A percentile compares a stretch with the other conserved stretches of the same genome.
Conservation (phyloP, 2,113 vertebrate species). For the Salvelinus alpinus region DNA sequence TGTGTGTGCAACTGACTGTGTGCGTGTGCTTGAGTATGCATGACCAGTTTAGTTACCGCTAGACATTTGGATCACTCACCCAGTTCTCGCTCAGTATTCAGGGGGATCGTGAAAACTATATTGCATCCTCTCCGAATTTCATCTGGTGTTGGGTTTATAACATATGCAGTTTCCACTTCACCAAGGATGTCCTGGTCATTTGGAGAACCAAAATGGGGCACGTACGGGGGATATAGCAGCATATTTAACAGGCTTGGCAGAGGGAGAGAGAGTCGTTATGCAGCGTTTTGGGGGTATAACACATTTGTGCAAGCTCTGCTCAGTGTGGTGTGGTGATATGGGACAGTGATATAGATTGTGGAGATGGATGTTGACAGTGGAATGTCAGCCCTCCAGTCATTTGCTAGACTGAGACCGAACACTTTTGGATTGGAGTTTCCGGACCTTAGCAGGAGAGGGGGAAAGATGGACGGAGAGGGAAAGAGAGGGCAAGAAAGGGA, state of each 20-base stretch:
- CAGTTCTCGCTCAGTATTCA: constrained; percentile 62
- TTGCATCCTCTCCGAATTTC: constrained; percentile 55
- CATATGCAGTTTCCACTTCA: constrained; percentile 59
- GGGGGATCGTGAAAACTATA: constrained; percentile 40
- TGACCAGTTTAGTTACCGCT: constrained; percentile 58
- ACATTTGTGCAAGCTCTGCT: constrained; percentile 71
- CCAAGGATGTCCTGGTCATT: constrained; percentile 72
- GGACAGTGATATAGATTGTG: constrained; percentile 73
- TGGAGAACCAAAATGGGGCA: constrained; percentile 58
- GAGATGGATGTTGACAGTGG: constrained; percentile 66
- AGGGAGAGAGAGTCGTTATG: constrained; percentile 60
- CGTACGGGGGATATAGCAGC: constrained; percentile 47
- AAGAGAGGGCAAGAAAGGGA: neutral
- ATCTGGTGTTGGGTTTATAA: constrained; percentile 41
- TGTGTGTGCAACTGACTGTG: neutral
- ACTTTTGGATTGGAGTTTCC: constrained; percentile 54
- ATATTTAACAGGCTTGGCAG: constrained; percentile 57
- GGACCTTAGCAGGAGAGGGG: constrained; percentile 55
- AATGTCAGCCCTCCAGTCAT: constrained; percentile 71
- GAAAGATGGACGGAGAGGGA: constrained; percentile 26
- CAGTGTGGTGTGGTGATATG: constrained; percentile 67
- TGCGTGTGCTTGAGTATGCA: constrained; percentile 12
- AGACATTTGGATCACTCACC: constrained; percentile 66
- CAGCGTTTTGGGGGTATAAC: constrained; percentile 60
- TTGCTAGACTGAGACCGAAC: constrained; percentile 64